A percentile compares a stretch with the other conserved stretches of the same genome.
Evolutionary conservation across 2,113 vertebrate species (phyloP).

Genomic region (Corythaixoides concolor): DNA sequence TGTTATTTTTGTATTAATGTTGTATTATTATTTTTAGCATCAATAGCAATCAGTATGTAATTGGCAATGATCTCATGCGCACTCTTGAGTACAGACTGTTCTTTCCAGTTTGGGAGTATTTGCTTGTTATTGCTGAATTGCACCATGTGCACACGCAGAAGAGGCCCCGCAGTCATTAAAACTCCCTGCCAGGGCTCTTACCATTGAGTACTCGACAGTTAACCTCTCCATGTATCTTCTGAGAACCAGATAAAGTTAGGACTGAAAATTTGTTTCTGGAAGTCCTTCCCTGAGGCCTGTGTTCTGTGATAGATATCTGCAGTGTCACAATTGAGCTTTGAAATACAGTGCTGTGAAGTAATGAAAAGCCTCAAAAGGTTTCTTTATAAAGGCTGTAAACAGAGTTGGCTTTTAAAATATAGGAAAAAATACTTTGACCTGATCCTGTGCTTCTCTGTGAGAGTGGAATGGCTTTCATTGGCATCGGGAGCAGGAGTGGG

Average conservation of each 20-base stretch:
- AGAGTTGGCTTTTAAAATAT: not conserved
- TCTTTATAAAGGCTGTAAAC: not conserved
- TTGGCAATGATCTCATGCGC: slow-evolving; percentile 7
- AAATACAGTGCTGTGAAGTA: not conserved
- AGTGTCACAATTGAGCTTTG: not conserved
- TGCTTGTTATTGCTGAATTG: not conserved
- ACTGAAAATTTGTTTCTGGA: not conserved
- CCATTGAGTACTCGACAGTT: not conserved
- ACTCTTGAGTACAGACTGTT: slow-evolving; percentile 23
- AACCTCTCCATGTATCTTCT: not conserved
- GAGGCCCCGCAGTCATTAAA: not conserved
- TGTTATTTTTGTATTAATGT: not conserved
- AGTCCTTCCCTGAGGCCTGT: not conserved
- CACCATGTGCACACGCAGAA: rapidly evolving
- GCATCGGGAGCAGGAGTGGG: not conserved
- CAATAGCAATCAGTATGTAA: not conserved
- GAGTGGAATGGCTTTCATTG: not conserved
- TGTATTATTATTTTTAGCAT: slow-evolving; percentile 37
- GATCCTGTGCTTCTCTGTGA: not conserved
- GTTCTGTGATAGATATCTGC: not conserved
- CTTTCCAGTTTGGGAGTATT: not conserved
- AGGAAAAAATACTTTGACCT: not conserved
- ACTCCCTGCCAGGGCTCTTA: not conserved
- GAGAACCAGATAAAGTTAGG: not conserved
- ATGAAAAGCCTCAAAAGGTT: not conserved